Conservation (phyloP, 2,113 vertebrate species). For the Platysteira castanea region DNA sequence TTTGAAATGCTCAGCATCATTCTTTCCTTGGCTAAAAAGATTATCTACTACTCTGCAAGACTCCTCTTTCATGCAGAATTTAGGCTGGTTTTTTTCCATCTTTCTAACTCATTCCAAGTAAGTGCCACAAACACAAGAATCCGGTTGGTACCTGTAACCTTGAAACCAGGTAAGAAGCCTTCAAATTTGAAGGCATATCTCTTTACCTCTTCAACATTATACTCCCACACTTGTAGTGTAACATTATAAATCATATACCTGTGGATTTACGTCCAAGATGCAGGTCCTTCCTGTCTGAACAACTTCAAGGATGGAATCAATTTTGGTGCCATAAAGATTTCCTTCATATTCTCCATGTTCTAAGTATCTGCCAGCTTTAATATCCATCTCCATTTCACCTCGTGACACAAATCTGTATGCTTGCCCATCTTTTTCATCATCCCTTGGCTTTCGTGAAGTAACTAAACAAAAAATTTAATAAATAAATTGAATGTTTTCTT, state of each 20-base stretch:
- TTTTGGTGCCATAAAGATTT: constrained; percentile 98
- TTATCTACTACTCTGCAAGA: neutral
- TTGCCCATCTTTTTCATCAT: constrained; percentile 93
- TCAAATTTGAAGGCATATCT: neutral
- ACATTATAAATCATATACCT: constrained; percentile 71
- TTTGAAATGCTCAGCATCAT: neutral
- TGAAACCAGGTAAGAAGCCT: neutral
- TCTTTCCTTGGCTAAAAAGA: neutral
- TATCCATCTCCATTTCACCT: constrained; percentile 89
- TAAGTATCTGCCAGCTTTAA: constrained; percentile 90
- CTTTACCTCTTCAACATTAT: neutral
- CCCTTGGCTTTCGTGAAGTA: constrained; percentile 89
- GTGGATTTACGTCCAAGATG: constrained; percentile 96
- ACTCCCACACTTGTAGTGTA: neutral
- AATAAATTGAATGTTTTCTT: neutral
- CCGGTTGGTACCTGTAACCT: neutral
- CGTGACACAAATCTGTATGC: constrained; percentile 92
- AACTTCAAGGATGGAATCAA: constrained; percentile 95
- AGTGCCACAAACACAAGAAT: neutral
- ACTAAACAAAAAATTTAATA: constrained; percentile 69
- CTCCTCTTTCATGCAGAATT: neutral
- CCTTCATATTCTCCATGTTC: constrained; percentile 97
- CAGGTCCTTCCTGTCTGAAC: constrained; percentile 88
- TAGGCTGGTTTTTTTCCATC: neutral
- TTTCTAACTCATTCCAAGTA: neutral